These are phyloP conservation scores for Tetraneura akinire DNA, from an alignment of 1,140 invertebrate species.

Conservation along the genomic window DNA sequence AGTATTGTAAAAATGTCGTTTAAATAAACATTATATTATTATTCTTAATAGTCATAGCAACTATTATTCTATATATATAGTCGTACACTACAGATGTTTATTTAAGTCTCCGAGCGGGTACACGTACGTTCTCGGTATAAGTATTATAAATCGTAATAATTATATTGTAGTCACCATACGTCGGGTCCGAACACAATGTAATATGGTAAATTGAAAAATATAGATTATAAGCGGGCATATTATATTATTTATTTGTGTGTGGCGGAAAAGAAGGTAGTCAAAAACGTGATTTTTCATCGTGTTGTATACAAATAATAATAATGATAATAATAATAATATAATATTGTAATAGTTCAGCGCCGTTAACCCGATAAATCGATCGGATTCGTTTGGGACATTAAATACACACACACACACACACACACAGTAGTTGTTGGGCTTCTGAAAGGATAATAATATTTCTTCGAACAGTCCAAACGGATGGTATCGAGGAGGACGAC, in stretches of 20 bases:
- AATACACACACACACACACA: neutral
- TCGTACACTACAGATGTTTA: too few species aligned
- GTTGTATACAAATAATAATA: too few species aligned
- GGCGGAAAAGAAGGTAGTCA: neutral
- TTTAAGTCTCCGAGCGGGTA: neutral
- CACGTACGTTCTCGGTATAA: neutral
- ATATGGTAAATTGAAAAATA: neutral
- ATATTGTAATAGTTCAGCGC: too few species aligned
- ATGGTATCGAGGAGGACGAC: neutral
- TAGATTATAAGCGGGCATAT: neutral
- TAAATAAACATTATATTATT: too few species aligned
- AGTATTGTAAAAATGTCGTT: too few species aligned
- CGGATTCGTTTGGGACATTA: constrained; percentile 34
- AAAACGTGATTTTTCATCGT: constrained; percentile 30
- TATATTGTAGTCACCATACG: neutral
- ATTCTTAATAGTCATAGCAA: too few species aligned
- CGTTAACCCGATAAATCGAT: constrained; percentile 27
- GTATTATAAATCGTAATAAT: neutral
- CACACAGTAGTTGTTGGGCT: constrained; percentile 11
- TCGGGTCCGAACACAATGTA: constrained; percentile 9
- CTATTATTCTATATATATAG: too few species aligned
- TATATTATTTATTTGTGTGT: neutral
- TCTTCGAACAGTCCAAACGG: neutral
- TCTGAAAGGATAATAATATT: constrained; percentile 16
- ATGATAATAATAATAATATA: too few species aligned